Percentiles rank a stretch among this genome's conserved stretches.
Evolutionary conservation across 2,888 invertebrate species (phyloP).

Genomic region (Melanophora roralis): DNA sequence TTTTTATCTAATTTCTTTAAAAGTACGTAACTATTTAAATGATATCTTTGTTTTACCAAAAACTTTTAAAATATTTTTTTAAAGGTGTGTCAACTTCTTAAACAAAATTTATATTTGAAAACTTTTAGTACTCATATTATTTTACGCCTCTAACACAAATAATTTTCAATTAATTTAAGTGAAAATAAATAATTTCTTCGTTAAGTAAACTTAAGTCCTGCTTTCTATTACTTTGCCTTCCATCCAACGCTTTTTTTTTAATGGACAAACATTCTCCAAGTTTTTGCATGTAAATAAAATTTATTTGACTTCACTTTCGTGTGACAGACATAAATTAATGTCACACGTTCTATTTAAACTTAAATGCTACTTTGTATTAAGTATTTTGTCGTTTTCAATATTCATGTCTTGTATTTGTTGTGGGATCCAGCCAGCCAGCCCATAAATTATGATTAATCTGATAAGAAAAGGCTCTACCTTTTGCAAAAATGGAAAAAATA

Average conservation of each 20-base stretch:
- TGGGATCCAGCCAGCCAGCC: slow-evolving; percentile 13
- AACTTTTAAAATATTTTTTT: neutral
- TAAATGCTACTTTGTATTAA: neutral
- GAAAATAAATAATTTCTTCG: neutral
- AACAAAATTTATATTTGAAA: neutral
- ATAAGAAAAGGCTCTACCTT: slow-evolving; percentile 28
- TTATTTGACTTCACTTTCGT: slow-evolving; percentile 41
- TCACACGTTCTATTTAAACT: slow-evolving; percentile 40
- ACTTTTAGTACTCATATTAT: neutral
- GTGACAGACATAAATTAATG: slow-evolving; percentile 52
- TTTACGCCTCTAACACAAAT: neutral
- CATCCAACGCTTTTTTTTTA: neutral
- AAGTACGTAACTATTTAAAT: no score
- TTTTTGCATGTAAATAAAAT: slow-evolving; percentile 8
- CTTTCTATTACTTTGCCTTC: neutral
- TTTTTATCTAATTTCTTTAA: no score
- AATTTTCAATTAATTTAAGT: slow-evolving; percentile 36
- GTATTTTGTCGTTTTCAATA: slow-evolving; percentile 24
- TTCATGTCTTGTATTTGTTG: slow-evolving; percentile 26
- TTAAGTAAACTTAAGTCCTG: neutral
- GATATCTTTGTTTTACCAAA: no score
- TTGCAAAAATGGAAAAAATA: neutral
- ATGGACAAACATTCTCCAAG: slow-evolving; percentile 22
- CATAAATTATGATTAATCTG: slow-evolving; percentile 55
- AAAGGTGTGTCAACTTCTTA: neutral